A percentile compares a stretch with the other conserved stretches of the same genome.
These are phyloP conservation scores for Myzus persicae DNA, from an alignment of 1,140 invertebrate species.

Conservation along the genomic window DNA sequence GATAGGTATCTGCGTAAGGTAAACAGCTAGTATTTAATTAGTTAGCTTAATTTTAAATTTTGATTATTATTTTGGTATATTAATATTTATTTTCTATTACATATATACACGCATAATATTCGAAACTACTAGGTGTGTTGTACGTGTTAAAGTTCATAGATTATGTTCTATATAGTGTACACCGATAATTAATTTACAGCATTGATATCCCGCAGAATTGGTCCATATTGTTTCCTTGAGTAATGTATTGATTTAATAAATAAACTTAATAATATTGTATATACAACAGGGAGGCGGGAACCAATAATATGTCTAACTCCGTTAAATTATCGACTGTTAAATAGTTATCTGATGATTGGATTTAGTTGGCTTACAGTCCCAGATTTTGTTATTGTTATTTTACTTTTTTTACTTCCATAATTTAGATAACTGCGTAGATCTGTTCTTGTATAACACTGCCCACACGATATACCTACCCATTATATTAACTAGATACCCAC, in stretches of 20 bases:
- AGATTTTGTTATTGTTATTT: not conserved
- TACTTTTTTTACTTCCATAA: not conserved
- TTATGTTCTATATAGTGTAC: not conserved
- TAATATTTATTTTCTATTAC: not conserved
- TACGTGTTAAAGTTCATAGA: not conserved
- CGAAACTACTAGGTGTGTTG: not conserved
- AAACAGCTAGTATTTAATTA: not conserved
- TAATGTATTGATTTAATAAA: not conserved
- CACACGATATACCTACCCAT: not conserved
- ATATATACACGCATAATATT: not conserved
- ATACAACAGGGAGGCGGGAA: not conserved
- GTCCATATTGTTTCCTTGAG: not conserved
- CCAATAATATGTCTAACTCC: not conserved
- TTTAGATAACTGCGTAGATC: not conserved
- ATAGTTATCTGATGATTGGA: not conserved
- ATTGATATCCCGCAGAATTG: not conserved
- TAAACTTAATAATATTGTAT: not conserved
- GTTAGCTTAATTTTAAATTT: not conserved
- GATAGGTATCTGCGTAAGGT: not conserved
- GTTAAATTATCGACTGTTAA: not conserved
- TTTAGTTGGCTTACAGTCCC: not conserved
- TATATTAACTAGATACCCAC: not conserved
- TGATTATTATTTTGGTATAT: not conserved
- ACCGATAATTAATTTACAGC: not conserved
- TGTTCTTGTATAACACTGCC: not conserved